These are phyloP conservation scores for Hycleus phaleratus DNA, from an alignment of 1,140 invertebrate genomes.

Conservation along the genomic window DNA sequence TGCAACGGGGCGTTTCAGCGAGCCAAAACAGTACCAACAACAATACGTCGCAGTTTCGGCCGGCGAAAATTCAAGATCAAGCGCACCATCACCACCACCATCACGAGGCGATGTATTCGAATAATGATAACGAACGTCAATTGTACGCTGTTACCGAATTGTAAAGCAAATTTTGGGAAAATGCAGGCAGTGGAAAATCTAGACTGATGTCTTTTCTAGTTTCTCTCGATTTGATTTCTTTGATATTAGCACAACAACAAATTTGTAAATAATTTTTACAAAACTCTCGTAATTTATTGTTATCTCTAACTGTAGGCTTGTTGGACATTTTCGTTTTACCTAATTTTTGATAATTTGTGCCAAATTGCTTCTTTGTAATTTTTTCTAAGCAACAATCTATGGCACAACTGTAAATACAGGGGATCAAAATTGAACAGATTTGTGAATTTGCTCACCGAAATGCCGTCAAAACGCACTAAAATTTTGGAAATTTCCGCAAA, in stretches of 20 bases:
- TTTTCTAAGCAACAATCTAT: too few relatives aligned
- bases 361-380: too few relatives aligned
- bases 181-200: slow-evolving; percentile 35
- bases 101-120: slow-evolving; percentile 33
- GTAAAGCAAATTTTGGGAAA: slow-evolving; percentile 35
- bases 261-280: neutral
- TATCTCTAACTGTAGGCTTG: neutral
- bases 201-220: neutral
- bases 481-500: neutral
- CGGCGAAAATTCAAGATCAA: slow-evolving; percentile 37
- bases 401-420: neutral
- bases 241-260: neutral
- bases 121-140: slow-evolving; percentile 38
- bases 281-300: neutral
- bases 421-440: neutral
- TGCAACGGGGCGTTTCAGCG: slow-evolving; percentile 30
- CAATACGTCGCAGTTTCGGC: slow-evolving; percentile 34
- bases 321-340: neutral
- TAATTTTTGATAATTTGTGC: neutral
- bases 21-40: neutral
- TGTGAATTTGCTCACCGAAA: neutral
- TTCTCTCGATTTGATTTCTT: neutral
- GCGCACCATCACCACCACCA: slow-evolving; percentile 19
- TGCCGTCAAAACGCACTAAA: neutral
- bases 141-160: slow-evolving; percentile 41